Conservation (phyloP, 2,113 vertebrate species). For the Corythornis cristatus region DNA sequence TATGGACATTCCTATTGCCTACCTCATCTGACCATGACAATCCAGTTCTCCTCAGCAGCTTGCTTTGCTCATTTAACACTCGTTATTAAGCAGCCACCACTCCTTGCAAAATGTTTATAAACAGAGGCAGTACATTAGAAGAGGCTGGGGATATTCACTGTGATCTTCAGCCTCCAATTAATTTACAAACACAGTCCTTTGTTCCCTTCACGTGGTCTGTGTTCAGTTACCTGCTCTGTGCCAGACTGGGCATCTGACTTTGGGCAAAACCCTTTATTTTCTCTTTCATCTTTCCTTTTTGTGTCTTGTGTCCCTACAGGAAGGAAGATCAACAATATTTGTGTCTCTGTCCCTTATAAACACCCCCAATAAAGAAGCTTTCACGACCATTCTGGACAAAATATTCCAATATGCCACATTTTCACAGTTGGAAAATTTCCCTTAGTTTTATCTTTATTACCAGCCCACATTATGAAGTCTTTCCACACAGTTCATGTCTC, state of each 20-base stretch:
- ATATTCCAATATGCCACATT: neutral
- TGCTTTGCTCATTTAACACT: neutral
- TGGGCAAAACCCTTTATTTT: neutral
- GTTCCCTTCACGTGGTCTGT: rapidly evolving
- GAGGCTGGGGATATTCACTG: neutral
- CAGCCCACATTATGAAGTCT: neutral
- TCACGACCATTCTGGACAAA: neutral
- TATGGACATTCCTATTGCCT: neutral
- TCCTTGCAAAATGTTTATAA: neutral
- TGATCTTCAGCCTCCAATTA: neutral
- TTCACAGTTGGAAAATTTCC: neutral
- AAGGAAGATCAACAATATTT: neutral
- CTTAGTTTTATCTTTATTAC: neutral
- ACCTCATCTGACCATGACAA: neutral
- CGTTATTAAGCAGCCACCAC: neutral
- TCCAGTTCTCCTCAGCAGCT: neutral
- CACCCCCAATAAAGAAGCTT: neutral
- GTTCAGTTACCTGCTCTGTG: neutral
- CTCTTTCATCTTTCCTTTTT: neutral
- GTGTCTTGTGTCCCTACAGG: neutral
- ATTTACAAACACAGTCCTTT: neutral
- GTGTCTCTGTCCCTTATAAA: neutral
- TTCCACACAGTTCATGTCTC: neutral
- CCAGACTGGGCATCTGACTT: neutral
- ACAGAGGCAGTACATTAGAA: neutral